Base-by-base conservation (phyloP, 2,888 invertebrate genomes). In the Coleophora deauratella region DNA sequence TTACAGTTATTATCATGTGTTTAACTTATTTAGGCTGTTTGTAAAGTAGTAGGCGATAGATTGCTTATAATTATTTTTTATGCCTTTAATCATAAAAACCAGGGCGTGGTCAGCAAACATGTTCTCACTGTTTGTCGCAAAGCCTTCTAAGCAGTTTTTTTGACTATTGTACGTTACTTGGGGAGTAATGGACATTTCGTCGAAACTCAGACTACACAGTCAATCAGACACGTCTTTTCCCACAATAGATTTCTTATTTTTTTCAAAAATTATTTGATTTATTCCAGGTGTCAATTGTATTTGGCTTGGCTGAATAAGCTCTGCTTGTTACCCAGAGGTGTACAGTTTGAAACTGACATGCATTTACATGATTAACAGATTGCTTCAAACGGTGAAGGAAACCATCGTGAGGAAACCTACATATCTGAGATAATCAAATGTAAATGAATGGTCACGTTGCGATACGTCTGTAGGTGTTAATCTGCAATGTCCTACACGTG, bases 21-120 rank as follows among this genome's bases (percentile, higher is more conserved):
- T 55, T 54, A 21, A 55, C 33, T 11, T 51, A 1, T 47, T 47
- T n/a, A 55, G 31, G 2, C 32, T 27, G 30, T 41, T 52, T 0
- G 55, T 56, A 28, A 58, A 58, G 38, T 53, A 56, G 37, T 58
- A 58, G 12, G 59, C 57, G 1, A 57, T 36, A 2, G 55, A 54
- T 33, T 57, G 55, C 12, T 57, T 55, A 35, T 47, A 49, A 39
- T 45, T 48, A 7, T 21, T 14, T 45, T 50, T 54, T 11, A 57
- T 33, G 1, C 54, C 51, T 36, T 55, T 57, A 0, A 56, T 42
- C 54, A 57, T 56, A 38, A 55, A 59, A 0, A 55, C 52, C 12
- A 57, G 37, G 1, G 36, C 55, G 38, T 54, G 55, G 34, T 56
- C 35, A 4, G 54, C 51, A 43, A 54, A 37, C 14, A 27, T 12